Base-by-base conservation (phyloP, 2,888 invertebrate species). In the Globia sparganii region DNA sequence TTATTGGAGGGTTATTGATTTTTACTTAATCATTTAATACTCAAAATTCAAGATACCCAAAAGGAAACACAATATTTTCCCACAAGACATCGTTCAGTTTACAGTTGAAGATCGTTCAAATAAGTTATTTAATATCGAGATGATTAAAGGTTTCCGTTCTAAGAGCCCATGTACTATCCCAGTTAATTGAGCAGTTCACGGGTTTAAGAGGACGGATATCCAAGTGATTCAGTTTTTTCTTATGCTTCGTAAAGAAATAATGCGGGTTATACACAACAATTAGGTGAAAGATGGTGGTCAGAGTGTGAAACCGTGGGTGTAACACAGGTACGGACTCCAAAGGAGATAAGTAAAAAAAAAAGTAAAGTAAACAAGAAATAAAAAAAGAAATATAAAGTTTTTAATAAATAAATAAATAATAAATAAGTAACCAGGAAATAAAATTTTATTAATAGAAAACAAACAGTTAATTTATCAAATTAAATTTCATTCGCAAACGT, bases 121-220 rank as follows among this genome's bases (percentile, higher is more conserved):
- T 71, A 65, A 31, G 83, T 70, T 58, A 86, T 74, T 76, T 78
- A 67, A 83, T 76, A 75, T 62, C 58, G 37, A 21, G 18, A 66
- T 56, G 68, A 73, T 72, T 72, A 72, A 72, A 78, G 71, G 67
- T 66, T 81, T 75, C 56, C 31, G 46, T 72, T 62, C 59, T 4
- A n/a, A 34, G 61, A 76, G 67, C 18, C 21, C 37, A 37, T 13
- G 34, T 34, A n/a, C 8, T 21, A 28, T 40, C 43, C n/a, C 66
- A 8, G 43, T 74, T 64, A 61, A 73, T 69, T 76, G 58, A 69
- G 37, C 53, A 62, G n/a, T 70, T 73, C 25, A 61, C 34, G 46
- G 72, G 68, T n/a, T 83, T 82, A 61, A 25, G 15, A 2, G 15
- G n/a, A 34, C 11, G 25, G 66, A 59, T 34, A 15, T n/a, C 8